Conservation (phyloP, 2,113 vertebrate genomes). For the Pituophis catenifer region DNA sequence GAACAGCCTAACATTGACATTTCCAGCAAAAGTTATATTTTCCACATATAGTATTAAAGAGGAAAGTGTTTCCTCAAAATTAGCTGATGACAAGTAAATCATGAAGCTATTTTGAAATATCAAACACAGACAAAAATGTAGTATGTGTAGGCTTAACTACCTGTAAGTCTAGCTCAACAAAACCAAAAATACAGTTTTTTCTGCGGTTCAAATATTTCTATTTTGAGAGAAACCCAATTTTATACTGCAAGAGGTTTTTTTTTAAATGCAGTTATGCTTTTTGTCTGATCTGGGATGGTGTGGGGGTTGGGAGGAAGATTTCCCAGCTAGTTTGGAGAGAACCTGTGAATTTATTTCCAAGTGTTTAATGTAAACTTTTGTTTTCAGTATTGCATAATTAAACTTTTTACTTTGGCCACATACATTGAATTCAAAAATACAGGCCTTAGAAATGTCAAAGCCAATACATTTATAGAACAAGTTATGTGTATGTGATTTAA, state of each 20-base stretch:
- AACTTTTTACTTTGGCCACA: conserved; percentile 29
- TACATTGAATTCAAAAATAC: conserved; percentile 16
- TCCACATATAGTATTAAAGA: not conserved
- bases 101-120: conserved; percentile 4
- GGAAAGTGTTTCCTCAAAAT: not conserved
- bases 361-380: conserved; percentile 29
- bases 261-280: not conserved
- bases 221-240: conserved; percentile 39
- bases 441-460: conserved; percentile 26
- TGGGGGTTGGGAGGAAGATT: accelerated
- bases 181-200: conserved; percentile 17
- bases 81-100: conserved; percentile 6
- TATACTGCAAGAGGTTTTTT: conserved; percentile 36
- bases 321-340: conserved; percentile 14
- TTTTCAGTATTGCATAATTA: conserved; percentile 43
- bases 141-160: not conserved
- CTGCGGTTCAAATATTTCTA: conserved; percentile 23
- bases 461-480: conserved; percentile 25
- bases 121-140: conserved; percentile 19
- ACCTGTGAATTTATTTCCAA: conserved; percentile 20
- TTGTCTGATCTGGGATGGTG: not conserved
- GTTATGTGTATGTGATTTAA: conserved; percentile 46
- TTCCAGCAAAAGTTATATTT: not conserved
- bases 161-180: conserved; percentile 53
- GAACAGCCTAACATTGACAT: conserved; percentile 35